Evolutionary conservation across 2,888 invertebrate genomes (phyloP), one percentile per base, ranked within the genome.

Genomic region (Beris morrisii): DNA sequence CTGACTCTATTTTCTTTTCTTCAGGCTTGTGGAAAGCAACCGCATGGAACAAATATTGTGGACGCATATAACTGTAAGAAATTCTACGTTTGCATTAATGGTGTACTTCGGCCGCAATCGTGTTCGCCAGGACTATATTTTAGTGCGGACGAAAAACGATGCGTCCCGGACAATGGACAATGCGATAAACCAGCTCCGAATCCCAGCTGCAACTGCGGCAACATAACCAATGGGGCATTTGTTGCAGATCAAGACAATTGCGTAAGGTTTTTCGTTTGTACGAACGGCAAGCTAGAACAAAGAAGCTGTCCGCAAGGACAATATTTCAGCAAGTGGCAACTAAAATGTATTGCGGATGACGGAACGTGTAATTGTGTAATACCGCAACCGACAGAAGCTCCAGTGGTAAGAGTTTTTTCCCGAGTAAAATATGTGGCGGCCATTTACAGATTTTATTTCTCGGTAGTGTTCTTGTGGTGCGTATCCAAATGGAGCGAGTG

Each of bases 61-160:
- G 73, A 79, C 68, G 28, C 64, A 0, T 70, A 72, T 4, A 75
- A 75, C 57, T 79, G 79, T 52, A 74, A 74, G 0, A 72, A 72
- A 0, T 79, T 76, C 63, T 78, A 75, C 64, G 73, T 77, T 0
- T 79, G 79, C 56, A 71, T 78, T 4, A 76, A 78, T 67, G 79
- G 78, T 11, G 52, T 38, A 38, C 52, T 61, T 5, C 6, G 9
- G 50, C 5, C 32, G 50, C 13, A 15, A 7, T 7, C 61, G 7
- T 61, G 61, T 11, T 43, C 52, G 5, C 61, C 50, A 38, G 61
- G 61, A 50, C 50, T 52, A 50, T 61, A 52, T 43, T 61, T 15
- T n/a, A 9, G 13, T 43, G 4, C 61, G 65, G 9, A 66, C 66
- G 48, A 69, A 68, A 43, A 69, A 66, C 13, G 43, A 67, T 12